Percentiles rank a stretch among this genome's conserved stretches.
phyloP scores from a whole-genome alignment of 2,888 invertebrate species.

The Tiliacea aurago region DNA sequence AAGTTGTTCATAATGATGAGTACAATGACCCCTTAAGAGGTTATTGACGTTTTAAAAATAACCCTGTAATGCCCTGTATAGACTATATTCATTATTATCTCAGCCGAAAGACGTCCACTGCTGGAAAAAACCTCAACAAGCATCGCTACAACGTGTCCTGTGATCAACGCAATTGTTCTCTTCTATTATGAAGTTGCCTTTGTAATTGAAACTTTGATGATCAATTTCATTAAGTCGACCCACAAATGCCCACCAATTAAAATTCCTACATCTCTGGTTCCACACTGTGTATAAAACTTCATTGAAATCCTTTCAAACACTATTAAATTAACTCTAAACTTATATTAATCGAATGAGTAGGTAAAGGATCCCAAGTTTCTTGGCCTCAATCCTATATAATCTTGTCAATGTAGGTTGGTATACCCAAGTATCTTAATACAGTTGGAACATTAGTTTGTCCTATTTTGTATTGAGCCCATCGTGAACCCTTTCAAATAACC shows the following conservation, averaged over 20 bases:
- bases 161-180: background rate
- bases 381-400: slow-evolving; percentile 22
- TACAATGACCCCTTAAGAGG: too few relatives aligned
- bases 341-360: slow-evolving; percentile 13
- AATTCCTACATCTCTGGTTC: background rate
- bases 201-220: background rate
- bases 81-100: background rate
- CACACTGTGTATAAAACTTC: slow-evolving; percentile 31
- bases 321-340: slow-evolving; percentile 40
- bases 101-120: background rate
- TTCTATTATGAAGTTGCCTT: background rate
- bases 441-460: slow-evolving; percentile 18
- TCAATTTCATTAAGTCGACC: background rate
- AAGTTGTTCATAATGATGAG: too few relatives aligned
- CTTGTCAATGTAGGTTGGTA: background rate
- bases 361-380: slow-evolving; percentile 5
- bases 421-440: background rate
- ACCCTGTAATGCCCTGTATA: too few relatives aligned
- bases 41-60: too few relatives aligned
- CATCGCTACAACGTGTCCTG: background rate
- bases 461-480: slow-evolving; percentile 24
- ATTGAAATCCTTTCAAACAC: slow-evolving; percentile 27
- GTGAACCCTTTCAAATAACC: slow-evolving; percentile 1
- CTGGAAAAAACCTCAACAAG: background rate
- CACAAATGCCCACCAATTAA: background rate